A percentile compares a stretch with the other conserved stretches of the same genome.
Evolutionary conservation across 2,113 vertebrate genomes (phyloP).

Genomic region (Spermophilus dauricus): DNA sequence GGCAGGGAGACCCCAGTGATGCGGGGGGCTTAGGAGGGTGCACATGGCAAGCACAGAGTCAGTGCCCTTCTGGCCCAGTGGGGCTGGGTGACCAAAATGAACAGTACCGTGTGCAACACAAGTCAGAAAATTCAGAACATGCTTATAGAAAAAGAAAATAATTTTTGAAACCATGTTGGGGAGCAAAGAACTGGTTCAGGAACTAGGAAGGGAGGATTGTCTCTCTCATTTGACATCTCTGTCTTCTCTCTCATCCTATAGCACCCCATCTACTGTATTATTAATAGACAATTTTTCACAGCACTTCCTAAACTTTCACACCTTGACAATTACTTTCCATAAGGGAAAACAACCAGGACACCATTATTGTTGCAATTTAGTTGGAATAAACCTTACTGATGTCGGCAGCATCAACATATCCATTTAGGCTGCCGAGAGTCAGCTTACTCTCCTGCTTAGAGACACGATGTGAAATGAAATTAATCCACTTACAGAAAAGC

Average conservation of each 20-base stretch:
- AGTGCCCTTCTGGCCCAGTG: not conserved
- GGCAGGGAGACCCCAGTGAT: fast-evolving
- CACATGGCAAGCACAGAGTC: fast-evolving
- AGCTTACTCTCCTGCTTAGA: conserved; percentile 72
- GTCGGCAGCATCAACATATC: conserved; percentile 39
- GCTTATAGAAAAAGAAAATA: not conserved
- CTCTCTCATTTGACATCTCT: not conserved
- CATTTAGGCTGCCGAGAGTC: conserved; percentile 55
- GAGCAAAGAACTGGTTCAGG: not conserved
- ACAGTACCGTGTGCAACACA: not conserved
- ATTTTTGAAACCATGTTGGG: not conserved
- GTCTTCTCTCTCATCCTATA: not conserved
- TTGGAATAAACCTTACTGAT: conserved; percentile 49
- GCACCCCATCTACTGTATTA: not conserved
- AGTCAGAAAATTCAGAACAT: not conserved
- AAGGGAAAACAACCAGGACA: not conserved
- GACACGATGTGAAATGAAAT: conserved; percentile 69
- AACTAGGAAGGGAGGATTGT: not conserved
- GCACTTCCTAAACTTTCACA: not conserved
- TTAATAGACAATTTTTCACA: not conserved
- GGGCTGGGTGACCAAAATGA: not conserved
- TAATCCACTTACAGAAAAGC: conserved; percentile 64
- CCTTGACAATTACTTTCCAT: not conserved
- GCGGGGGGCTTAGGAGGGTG: not conserved
- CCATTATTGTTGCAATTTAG: not conserved